Base-by-base conservation (phyloP, 2,113 vertebrate species). In the Tragelaphus imberbis region DNA sequence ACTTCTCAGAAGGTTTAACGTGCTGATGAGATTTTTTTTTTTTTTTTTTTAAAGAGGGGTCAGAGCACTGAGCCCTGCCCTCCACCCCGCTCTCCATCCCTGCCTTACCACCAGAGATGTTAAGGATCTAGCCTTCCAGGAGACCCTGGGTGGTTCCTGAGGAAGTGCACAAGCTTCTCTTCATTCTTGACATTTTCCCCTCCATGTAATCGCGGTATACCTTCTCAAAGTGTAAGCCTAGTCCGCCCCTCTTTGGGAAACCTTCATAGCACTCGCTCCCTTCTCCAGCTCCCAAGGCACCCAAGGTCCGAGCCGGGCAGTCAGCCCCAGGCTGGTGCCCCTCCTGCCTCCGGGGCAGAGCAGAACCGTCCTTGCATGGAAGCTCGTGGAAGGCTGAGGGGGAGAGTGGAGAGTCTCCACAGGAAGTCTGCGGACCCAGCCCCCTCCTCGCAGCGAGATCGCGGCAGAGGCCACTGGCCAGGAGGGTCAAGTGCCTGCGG, bases 331-430 rank as follows among this genome's bases (percentile, higher is more conserved):
- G 30, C 30, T 44, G 3, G 4, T 7, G 13, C 33, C 61, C 36
- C 36, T 47, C 36, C 59, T 53, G 36, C 51, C 49, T 3, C 30
- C 0, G 16, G 8, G 27, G 23, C 36, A 0, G 1, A 19, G 47
- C 84, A 47, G 17, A n/a, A n/a, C 15, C 15, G 3, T 16, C 33
- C 12, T n/a, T 14, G 30, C 10, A 5, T 7, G 61, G 53, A 21
- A 82, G 71, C 44, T 81, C 9, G n/a, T n/a, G 10, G 16, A 77
- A 84, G 82, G 40, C 28, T 33, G 21, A 36, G 19, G 2, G 16
- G 17, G 12, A 7, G 15, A 30, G 25, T 30, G 44, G 36, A 84
- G 12, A 56, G 23, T 9, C 19, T 28, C 44, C 47, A 16, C 33
- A 28, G 53, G 30, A 28, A 28, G 12, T 25, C 15, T 7, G 47